Base-by-base conservation (phyloP, 2,113 vertebrate species). In the Hippocampus barbouri region DNA sequence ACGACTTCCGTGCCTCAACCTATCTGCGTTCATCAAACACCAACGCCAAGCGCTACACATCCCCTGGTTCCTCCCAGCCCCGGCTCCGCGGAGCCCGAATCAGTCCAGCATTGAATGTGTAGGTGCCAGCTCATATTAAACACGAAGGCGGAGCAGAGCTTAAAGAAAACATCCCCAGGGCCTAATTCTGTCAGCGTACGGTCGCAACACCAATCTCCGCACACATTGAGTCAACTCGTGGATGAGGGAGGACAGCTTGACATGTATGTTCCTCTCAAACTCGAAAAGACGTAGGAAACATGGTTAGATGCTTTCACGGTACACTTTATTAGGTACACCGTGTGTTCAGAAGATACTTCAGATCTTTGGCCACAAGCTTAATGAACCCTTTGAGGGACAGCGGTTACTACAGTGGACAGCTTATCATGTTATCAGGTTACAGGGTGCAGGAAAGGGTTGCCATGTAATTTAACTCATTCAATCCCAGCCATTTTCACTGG, bases 1-100 rank as follows among this genome's bases (percentile, higher is more conserved):
- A 40, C 61, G 67, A 63, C 62, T 70, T 72, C 81, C 75, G 51
- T 43, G 64, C 62, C 51, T 53, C 51, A 57, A 73, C 79, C 76
- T 72, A 66, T 80, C 79, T 71, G 68, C 51, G 68, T 30, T 43
- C 61, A 69, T 73, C 64, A 63, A 3, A 63, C 30, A 20, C 15
- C 66, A 59, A 54, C 57, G 66, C 71, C 53, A 51, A 27, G 62
- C 72, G 8, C 23, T 5, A 49, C 54, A 70, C 67, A 62, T 61
- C 61, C 57, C 66, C 41, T 8, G 59, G 43, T n/a, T 34, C 51
- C 68, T 53, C 25, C 21, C 14, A 14, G 21, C 30, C 40, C 69
- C 41, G n/a, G 2, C 63, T 23, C 59, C 47, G 69, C 72, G 40
- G 38, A 73, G 65, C 30, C 56, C 64, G 6, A 68, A 38, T 51